A percentile compares a stretch with the other conserved stretches of the same genome.
Evolutionary conservation across 2,113 vertebrate genomes (phyloP).

Genomic region (Brachirus orientalis): DNA sequence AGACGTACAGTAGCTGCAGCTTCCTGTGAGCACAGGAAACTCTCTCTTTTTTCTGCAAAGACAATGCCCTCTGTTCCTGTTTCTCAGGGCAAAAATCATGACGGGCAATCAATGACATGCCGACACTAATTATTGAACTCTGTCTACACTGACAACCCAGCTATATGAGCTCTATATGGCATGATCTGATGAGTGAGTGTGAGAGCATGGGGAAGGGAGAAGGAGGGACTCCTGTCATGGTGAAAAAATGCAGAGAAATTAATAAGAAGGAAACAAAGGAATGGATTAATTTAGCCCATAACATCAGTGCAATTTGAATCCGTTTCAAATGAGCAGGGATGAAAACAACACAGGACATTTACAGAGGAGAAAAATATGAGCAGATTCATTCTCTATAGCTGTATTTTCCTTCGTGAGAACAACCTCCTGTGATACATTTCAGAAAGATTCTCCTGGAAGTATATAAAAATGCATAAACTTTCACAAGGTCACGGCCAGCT

Average conservation of each 20-base stretch:
- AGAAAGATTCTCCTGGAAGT: constrained; percentile 3
- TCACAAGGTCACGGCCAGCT: constrained; percentile 37
- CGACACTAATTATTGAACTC: constrained; percentile 68
- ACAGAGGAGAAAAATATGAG: background rate
- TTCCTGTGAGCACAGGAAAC: constrained; percentile 52
- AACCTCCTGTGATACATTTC: constrained; percentile 13
- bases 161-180: constrained; percentile 17
- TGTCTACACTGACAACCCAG: constrained; percentile 50
- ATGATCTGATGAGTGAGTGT: constrained; percentile 30
- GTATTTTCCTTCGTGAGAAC: background rate
- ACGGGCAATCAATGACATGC: constrained; percentile 64
- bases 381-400: background rate
- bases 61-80: constrained; percentile 17
- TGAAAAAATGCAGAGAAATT: constrained; percentile 8
- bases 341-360: constrained; percentile 7
- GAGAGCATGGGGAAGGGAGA: constrained; percentile 2
- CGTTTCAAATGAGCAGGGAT: background rate
- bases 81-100: constrained; percentile 49
- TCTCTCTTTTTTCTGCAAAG: constrained; percentile 1
- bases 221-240: background rate
- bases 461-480: constrained; percentile 20
- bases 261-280: constrained; percentile 10
- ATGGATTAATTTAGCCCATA: background rate
- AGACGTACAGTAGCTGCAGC: constrained; percentile 34
- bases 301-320: background rate